Base-by-base conservation (phyloP, 92 coral and sea anemone genomes). In the Galaxea fascicularis region DNA sequence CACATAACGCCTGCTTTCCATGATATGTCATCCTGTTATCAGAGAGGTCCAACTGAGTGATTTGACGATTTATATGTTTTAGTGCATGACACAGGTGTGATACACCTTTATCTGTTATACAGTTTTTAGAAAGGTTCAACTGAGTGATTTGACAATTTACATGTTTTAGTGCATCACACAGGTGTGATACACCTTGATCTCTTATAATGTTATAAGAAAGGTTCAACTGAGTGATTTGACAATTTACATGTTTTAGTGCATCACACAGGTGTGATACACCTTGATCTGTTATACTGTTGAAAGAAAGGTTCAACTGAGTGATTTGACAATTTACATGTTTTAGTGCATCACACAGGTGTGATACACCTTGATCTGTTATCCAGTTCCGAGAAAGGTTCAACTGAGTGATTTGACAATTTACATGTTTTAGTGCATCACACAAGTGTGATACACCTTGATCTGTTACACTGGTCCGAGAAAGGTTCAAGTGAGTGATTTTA, bases 321-420 rank as follows among this genome's bases (percentile, higher is more conserved):
- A 74, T 76, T 45, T 78, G 71, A 78, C 80, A 72, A 65, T 71
- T 71, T 39, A 0, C 18, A 45, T 86, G 81, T 74, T 74, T 63
- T 11, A 84, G 52, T 47, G 82, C 82, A 56, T 56, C 24, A 20
- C 62, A 56, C 13, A 56, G 62, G 24, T 56, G 62, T 16, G 62
- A 56, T 16, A 56, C 62, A 56, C 62, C 62, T 20, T 56, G 62
- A 56, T 56, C 62, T 56, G 62, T 20, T 25, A 57, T 20, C 9
- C 3, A 24, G 54, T 28, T 65, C 18, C 7, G 0, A 45, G 9
- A 4, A 65, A 84, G 80, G n/a, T 30, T n/a, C 54, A 84, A 75
- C 56, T 45, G 14, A 65, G 54, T 63, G 28, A 74, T 82, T 28
- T 84, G 47, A 54, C 88, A 84, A 31, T 74, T 65, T 64, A 10